These are phyloP conservation scores for Cephonodes hylas DNA, from an alignment of 2,888 invertebrate species.

Conservation along the genomic window DNA sequence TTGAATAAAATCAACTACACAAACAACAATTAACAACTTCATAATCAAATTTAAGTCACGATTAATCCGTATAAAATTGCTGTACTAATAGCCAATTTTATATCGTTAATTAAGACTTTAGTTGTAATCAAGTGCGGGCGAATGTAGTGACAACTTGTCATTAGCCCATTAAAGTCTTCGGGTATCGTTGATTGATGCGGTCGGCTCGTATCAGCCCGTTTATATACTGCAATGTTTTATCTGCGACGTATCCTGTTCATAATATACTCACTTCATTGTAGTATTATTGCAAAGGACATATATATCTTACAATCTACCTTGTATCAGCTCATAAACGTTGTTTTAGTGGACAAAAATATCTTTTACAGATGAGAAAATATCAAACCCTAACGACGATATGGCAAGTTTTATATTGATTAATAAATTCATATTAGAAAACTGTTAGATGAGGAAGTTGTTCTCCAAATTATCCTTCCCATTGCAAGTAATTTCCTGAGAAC, in stretches of 20 bases:
- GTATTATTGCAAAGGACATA: not conserved
- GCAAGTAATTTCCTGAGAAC: no score
- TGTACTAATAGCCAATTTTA: constrained; percentile 10
- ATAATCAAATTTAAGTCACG: not conserved
- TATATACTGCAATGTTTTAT: constrained; percentile 18
- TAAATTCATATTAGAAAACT: no score
- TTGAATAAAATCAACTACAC: not conserved
- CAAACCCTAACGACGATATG: not conserved
- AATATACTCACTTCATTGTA: not conserved
- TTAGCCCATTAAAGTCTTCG: constrained; percentile 26
- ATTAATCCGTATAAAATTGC: not conserved
- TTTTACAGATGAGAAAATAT: not conserved
- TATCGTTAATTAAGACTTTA: constrained; percentile 21
- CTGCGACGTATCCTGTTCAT: not conserved
- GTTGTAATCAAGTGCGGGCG: constrained; percentile 29
- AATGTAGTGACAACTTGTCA: constrained; percentile 35
- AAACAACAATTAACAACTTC: not conserved
- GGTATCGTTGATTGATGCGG: constrained; percentile 35
- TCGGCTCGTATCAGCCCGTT: constrained; percentile 27
- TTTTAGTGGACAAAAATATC: not conserved
- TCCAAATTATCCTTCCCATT: no score
- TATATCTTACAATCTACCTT: no score
- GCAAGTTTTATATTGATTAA: no score
- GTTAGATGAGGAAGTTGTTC: no score
- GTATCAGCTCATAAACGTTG: not conserved